These are phyloP conservation scores for Carlito syrichta DNA, from an alignment of 2,113 vertebrate genomes.

Conservation along the genomic window DNA sequence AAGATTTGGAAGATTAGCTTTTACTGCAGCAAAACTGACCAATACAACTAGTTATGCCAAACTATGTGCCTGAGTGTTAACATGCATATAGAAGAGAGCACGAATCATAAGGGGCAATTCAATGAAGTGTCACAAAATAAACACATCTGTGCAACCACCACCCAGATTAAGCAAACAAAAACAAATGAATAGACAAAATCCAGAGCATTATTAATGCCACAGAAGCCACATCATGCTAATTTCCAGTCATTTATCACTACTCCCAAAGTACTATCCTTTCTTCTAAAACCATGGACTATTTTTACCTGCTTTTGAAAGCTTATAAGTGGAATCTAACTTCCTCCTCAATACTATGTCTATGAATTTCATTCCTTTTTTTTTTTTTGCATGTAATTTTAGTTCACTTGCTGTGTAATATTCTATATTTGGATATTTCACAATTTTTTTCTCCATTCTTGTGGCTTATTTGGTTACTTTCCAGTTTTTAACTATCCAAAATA, in stretches of 20 bases:
- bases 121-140: not conserved
- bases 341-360: not conserved
- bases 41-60: not conserved
- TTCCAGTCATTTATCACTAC: not conserved
- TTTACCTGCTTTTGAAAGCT: not conserved
- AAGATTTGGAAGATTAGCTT: not conserved
- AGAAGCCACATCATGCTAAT: not conserved
- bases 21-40: not conserved
- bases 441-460: not conserved
- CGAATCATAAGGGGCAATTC: not conserved
- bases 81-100: not conserved
- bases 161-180: not conserved
- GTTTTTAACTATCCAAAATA: not conserved
- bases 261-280: not conserved
- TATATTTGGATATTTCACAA: not conserved
- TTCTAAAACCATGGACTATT: not conserved
- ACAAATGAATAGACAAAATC: not conserved
- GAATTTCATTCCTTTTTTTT: not conserved
- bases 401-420: not conserved
- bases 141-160: not conserved
- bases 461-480: not conserved
- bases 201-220: not conserved
- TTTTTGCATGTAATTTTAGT: not conserved
- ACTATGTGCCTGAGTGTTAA: not conserved
- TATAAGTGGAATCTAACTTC: not conserved